Conservation (phyloP, 2,113 vertebrate species). For the Oreochromis niloticus region DNA sequence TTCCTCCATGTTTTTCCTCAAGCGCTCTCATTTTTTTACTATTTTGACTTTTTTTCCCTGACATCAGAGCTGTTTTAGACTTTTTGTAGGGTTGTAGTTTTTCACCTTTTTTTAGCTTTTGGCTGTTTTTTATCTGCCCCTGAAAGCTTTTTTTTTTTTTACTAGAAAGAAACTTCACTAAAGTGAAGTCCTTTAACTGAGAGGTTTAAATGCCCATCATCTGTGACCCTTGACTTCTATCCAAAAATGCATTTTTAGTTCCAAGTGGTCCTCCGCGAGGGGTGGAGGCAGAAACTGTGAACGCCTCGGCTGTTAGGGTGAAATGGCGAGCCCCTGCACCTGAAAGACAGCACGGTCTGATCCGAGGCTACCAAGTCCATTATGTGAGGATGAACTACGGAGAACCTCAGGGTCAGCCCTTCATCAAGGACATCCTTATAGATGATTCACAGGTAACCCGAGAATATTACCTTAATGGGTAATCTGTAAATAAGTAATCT, state of each 20-base stretch:
- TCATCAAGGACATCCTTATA: slow-evolving; percentile 92
- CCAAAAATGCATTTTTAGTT: slow-evolving; percentile 95
- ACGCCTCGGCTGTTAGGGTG: slow-evolving; percentile 90
- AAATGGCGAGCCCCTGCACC: slow-evolving; percentile 90
- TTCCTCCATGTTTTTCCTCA: slow-evolving; percentile 81
- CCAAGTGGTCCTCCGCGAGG: slow-evolving; percentile 93
- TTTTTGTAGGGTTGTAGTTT: slow-evolving; percentile 47
- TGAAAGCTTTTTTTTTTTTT: neutral
- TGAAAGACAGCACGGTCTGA: slow-evolving; percentile 89
- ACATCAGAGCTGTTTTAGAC: slow-evolving; percentile 41
- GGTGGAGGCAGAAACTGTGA: slow-evolving; percentile 93
- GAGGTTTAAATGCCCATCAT: slow-evolving; percentile 41
- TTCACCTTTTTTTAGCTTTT: slow-evolving; percentile 22
- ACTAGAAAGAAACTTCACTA: neutral
- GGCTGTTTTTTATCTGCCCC: slow-evolving; percentile 50
- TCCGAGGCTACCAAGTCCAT: slow-evolving; percentile 94
- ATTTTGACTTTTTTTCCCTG: slow-evolving; percentile 57
- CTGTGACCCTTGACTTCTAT: slow-evolving; percentile 74
- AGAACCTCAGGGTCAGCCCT: slow-evolving; percentile 84
- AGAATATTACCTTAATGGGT: neutral
- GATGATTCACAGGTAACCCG: slow-evolving; percentile 87
- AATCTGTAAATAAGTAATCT: neutral
- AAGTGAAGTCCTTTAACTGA: slow-evolving; percentile 23
- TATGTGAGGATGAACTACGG: slow-evolving; percentile 89
- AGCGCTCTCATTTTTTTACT: slow-evolving; percentile 71